Conservation (phyloP, 2,888 invertebrate genomes). For the Spatulosminthurus flaviceps region DNA sequence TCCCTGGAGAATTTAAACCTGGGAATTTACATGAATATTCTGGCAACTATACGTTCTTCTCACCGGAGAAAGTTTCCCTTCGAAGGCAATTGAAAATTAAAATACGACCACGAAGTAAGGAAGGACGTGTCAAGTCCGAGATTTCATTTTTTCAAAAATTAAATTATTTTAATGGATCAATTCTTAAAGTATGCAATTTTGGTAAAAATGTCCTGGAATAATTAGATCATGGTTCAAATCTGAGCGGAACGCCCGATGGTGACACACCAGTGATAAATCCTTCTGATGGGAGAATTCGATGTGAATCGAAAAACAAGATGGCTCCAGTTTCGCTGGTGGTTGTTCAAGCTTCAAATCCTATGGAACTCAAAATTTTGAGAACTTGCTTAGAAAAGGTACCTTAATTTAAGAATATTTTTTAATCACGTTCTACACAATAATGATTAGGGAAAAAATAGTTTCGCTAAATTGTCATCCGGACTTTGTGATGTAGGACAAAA, state of each 20-base stretch:
- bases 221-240: neutral
- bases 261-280: no score
- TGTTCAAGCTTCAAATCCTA: neutral
- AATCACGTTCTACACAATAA: neutral
- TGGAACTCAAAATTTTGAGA: neutral
- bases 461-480: no score
- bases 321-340: neutral
- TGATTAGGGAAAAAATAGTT: no score
- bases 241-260: no score
- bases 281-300: neutral
- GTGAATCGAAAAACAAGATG: neutral
- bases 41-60: neutral
- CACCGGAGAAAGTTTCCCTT: neutral
- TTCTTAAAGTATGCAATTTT: no score
- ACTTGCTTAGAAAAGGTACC: neutral
- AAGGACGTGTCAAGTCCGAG: no score
- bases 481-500: neutral
- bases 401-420: no score
- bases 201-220: no score
- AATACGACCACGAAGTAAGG: no score
- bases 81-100: no score
- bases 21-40: constrained; percentile 12
- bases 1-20: neutral
- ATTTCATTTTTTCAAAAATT: no score
- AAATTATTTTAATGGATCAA: no score